Conservation (phyloP, 2,888 invertebrate species). For the Thera obeliscata region DNA sequence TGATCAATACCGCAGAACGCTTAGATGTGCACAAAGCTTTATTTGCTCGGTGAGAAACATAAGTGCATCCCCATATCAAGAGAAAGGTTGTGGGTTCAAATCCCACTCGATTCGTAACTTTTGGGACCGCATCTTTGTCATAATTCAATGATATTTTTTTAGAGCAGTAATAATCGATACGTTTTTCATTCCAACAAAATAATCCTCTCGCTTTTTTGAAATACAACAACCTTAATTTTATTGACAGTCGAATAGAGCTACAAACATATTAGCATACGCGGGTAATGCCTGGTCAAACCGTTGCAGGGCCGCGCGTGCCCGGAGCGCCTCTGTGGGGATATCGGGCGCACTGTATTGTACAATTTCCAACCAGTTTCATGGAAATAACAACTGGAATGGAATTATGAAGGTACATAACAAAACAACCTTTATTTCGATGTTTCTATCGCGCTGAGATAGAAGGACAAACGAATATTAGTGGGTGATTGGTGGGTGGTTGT, state of each 20-base stretch:
- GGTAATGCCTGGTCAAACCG: conserved; percentile 75
- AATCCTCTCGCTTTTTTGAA: neutral
- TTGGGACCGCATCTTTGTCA: too few species aligned
- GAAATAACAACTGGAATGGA: conserved; percentile 29
- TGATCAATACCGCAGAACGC: too few species aligned
- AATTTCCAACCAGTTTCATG: conserved; percentile 18
- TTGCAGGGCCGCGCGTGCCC: conserved; percentile 71
- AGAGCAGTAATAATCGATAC: too few species aligned
- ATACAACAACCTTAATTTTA: conserved; percentile 39
- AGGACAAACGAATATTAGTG: too few species aligned
- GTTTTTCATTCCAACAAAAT: neutral
- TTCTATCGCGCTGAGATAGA: neutral
- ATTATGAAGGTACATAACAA: conserved; percentile 18
- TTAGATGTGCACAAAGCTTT: too few species aligned
- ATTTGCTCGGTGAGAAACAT: too few species aligned
- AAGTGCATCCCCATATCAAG: too few species aligned
- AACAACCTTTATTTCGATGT: conserved; percentile 5
- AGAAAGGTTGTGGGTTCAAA: too few species aligned
- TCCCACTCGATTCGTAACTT: too few species aligned
- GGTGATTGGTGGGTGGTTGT: neutral
- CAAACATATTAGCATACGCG: conserved; percentile 79
- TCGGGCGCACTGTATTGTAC: conserved; percentile 41
- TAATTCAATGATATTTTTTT: too few species aligned
- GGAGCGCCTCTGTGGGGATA: conserved; percentile 64
- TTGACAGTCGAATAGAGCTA: conserved; percentile 57